These are phyloP conservation scores for Micoletzkya japonica DNA, from an alignment of 2,888 invertebrate species.

Conservation along the genomic window DNA sequence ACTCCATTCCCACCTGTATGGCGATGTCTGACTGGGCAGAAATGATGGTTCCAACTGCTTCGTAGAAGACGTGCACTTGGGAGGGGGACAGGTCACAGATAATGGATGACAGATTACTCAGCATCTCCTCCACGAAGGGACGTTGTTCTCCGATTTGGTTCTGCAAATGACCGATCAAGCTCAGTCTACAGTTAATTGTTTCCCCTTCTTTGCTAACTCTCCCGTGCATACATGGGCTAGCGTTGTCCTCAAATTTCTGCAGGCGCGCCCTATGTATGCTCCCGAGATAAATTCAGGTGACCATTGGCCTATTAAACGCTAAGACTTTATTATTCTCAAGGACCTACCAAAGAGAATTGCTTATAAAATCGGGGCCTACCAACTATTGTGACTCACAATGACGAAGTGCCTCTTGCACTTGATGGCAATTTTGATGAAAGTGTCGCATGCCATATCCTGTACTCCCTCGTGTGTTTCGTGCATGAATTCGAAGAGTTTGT, in stretches of 20 bases:
- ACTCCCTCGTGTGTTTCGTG: constrained; percentile 99
- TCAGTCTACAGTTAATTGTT: neutral
- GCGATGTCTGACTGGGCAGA: constrained; percentile 75
- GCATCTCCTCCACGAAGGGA: constrained; percentile 98
- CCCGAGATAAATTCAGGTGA: too few relatives aligned
- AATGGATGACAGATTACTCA: constrained; percentile 90
- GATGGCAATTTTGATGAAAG: constrained; percentile 97
- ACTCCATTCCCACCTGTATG: constrained; percentile 5
- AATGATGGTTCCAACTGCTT: constrained; percentile 99
- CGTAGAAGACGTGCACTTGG: constrained; percentile 97
- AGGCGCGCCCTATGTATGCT: too few relatives aligned
- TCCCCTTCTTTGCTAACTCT: neutral
- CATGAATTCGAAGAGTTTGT: constrained; percentile 99
- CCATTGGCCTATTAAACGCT: too few relatives aligned
- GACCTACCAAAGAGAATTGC: neutral
- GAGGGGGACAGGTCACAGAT: constrained; percentile 98
- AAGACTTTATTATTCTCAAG: too few relatives aligned
- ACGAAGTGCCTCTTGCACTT: constrained; percentile 98
- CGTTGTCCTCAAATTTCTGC: too few relatives aligned
- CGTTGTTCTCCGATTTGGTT: constrained; percentile 91
- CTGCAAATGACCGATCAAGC: constrained; percentile 61
- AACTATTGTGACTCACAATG: constrained; percentile 65
- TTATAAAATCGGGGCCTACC: neutral
- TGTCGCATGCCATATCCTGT: constrained; percentile 98
- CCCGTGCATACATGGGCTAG: too few relatives aligned